Conservation (phyloP, 2,797 vertebrate species). For the Gadopsis bispinosus region DNA sequence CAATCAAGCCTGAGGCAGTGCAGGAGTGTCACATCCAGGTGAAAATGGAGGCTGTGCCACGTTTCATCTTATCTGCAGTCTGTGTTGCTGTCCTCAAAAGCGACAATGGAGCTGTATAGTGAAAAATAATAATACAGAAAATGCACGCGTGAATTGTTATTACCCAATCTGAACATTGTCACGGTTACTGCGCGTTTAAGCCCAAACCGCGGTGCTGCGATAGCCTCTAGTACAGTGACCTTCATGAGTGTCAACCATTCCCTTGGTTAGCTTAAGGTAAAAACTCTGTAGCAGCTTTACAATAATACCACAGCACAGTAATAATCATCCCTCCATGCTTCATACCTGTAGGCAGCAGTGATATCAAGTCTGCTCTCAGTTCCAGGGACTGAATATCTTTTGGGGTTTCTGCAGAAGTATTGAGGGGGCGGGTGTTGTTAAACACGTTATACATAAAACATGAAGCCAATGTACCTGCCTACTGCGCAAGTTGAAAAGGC, state of each 20-base stretch:
- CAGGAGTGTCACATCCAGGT: slow-evolving; percentile 69
- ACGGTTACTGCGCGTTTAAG: slow-evolving; percentile 23
- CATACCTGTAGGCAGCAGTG: slow-evolving; percentile 22
- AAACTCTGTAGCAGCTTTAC: slow-evolving; percentile 44
- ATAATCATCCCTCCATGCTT: slow-evolving; percentile 44
- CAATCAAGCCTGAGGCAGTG: slow-evolving; percentile 62
- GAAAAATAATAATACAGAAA: background rate
- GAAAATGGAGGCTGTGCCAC: slow-evolving; percentile 62
- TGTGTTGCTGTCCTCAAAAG: slow-evolving; percentile 39
- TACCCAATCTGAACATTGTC: background rate
- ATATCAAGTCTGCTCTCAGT: slow-evolving; percentile 39
- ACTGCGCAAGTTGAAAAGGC: slow-evolving; percentile 54
- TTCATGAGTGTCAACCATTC: slow-evolving; percentile 62
- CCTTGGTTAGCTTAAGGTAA: slow-evolving; percentile 33
- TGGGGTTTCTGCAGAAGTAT: slow-evolving; percentile 52
- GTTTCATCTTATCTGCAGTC: slow-evolving; percentile 51
- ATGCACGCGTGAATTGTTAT: background rate
- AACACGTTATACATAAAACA: slow-evolving; percentile 77
- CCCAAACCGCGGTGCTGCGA: slow-evolving; percentile 10
- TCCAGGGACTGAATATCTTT: slow-evolving; percentile 48
- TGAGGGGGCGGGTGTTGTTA: slow-evolving; percentile 51
- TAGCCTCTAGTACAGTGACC: slow-evolving; percentile 46
- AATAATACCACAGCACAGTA: slow-evolving; percentile 44
- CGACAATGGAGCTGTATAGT: slow-evolving; percentile 16
- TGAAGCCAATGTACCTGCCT: slow-evolving; percentile 63